Evolutionary conservation across 2,888 invertebrate species (phyloP), one percentile per base, ranked within the genome.

Genomic region (Neria commutata): DNA sequence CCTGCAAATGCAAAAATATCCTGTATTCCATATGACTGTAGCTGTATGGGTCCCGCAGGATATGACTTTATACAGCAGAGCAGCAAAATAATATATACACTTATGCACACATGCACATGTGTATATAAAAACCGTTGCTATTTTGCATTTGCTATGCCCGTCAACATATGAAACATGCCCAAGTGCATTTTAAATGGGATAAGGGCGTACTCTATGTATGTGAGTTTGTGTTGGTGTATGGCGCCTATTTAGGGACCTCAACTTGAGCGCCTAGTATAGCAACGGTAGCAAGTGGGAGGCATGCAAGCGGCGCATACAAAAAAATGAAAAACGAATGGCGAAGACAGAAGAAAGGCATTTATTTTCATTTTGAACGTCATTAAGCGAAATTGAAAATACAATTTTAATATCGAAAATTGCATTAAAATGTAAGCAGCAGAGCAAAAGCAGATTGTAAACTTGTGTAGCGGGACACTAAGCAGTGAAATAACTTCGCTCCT

Each of bases 301-400:
- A n/a, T n/a, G n/a, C n/a, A n/a, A n/a, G n/a, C n/a, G n/a, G n/a
- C n/a, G 37, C 6, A 42, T 42, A 21, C 42, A 42, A 42, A 42
- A 17, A 19, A 42, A n/a, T n/a, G n/a, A n/a, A 21, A 42, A 17
- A 21, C 37, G n/a, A 37, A n/a, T 4, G n/a, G 37, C 37, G 42
- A 21, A 14, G 5, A 29, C 6, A 29, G 11, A 29, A 8, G 42
- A 19, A 17, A 42, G 4, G 42, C 42, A 42, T 4, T 4, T 14
- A 19, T 42, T 42, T 5, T 42, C 4, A 42, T 42, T 42, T 42
- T 42, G 8, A 42, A 19, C 42, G 21, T 21, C 42, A 42, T 42
- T 42, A 21, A 42, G 42, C 42, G 42, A 42, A 42, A 42, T 42
- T 42, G 42, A 42, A 42, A 42, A 42, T 42, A 42, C 17, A 42